These are phyloP conservation scores for Sebastes oblongus DNA, from an alignment of 2,797 vertebrate species.

Conservation along the genomic window DNA sequence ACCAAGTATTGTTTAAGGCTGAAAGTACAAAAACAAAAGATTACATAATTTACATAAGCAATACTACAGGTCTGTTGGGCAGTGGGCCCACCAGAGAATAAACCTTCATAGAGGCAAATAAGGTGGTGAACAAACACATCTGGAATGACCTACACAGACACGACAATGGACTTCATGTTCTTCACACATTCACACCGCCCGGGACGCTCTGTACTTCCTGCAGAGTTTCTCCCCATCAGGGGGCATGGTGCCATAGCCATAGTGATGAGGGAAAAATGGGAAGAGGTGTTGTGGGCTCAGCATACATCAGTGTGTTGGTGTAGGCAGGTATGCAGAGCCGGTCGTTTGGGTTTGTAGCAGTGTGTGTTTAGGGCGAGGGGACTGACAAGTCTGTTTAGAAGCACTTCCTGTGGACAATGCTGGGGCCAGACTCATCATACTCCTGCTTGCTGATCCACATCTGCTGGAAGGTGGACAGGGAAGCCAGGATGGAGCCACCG, in stretches of 20 bases:
- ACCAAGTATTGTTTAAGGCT: constrained; percentile 93
- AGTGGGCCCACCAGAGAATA: constrained; percentile 65
- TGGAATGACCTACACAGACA: constrained; percentile 92
- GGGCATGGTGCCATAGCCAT: constrained; percentile 68
- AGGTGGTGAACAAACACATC: constrained; percentile 87
- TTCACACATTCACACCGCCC: constrained; percentile 75
- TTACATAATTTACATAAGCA: constrained; percentile 97
- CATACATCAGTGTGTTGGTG: constrained; percentile 72
- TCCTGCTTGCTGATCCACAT: constrained; percentile 91
- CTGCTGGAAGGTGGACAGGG: constrained; percentile 88
- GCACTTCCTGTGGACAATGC: constrained; percentile 88
- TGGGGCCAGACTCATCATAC: constrained; percentile 86
- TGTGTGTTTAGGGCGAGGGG: constrained; percentile 63
- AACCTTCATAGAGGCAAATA: constrained; percentile 90
- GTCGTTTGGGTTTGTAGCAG: constrained; percentile 85
- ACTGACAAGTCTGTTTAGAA: constrained; percentile 83
- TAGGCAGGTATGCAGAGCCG: constrained; percentile 77
- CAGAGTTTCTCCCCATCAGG: constrained; percentile 71
- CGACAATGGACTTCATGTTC: constrained; percentile 85
- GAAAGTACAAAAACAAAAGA: constrained; percentile 91
- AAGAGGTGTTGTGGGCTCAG: constrained; percentile 65
- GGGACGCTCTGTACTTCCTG: constrained; percentile 59
- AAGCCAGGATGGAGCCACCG: constrained; percentile 86
- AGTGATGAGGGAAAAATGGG: constrained; percentile 70
- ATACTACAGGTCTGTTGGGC: constrained; percentile 81